A percentile compares a stretch with the other conserved stretches of the same genome.
Conservation (phyloP, 2,797 vertebrate genomes). For the Aplochiton taeniatus region DNA sequence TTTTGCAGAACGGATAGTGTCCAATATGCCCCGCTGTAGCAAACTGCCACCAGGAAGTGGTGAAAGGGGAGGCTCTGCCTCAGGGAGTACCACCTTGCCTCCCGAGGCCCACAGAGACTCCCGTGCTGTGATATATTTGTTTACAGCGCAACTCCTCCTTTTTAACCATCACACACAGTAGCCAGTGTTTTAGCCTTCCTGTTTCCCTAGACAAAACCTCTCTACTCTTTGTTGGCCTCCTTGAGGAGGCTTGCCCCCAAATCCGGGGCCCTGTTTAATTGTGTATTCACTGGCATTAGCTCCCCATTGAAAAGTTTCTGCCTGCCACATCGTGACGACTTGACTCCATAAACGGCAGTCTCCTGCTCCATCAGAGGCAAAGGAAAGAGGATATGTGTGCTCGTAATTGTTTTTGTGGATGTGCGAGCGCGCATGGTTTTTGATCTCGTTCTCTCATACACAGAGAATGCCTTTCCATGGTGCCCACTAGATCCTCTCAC, state of each 20-base stretch:
- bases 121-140: conserved; percentile 54
- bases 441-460: background rate
- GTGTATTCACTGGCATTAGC: conserved; percentile 56
- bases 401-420: background rate
- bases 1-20: no score
- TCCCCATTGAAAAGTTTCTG: conserved; percentile 38
- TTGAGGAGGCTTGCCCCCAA: conserved; percentile 47
- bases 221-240: conserved; percentile 66
- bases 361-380: conserved; percentile 24
- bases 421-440: background rate
- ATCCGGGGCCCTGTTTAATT: conserved; percentile 19
- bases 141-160: conserved; percentile 56
- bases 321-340: conserved; percentile 63
- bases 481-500: no score
- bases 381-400: conserved; percentile 10
- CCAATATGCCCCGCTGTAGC: no score
- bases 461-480: no score
- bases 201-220: conserved; percentile 62
- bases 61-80: background rate
- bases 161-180: conserved; percentile 59
- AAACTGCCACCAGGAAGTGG: background rate
- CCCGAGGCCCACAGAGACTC: conserved; percentile 4
- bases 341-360: conserved; percentile 61
- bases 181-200: conserved; percentile 71
- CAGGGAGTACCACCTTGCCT: background rate